Evolutionary conservation across 2,888 invertebrate genomes (phyloP).

Genomic region (Drosophila kanekoi): DNA sequence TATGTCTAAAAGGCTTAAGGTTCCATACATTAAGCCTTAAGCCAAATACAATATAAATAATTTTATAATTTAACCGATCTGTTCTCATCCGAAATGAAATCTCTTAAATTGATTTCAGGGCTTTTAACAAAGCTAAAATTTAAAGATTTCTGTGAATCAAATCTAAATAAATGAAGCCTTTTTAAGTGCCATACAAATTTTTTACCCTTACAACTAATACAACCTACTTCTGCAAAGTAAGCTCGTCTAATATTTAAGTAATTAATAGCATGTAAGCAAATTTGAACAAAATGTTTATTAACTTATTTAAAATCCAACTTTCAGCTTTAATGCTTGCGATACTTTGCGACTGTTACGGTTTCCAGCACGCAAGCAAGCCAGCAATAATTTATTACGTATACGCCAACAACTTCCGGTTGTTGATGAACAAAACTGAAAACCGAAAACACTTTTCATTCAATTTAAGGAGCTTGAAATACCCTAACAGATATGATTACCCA

Average conservation of each 20-base stretch:
- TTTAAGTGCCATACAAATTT: neutral
- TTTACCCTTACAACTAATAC: neutral
- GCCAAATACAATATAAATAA: too few species aligned
- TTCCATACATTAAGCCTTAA: too few species aligned
- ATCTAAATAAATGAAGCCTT: too few species aligned
- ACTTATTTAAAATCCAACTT: conserved; percentile 56
- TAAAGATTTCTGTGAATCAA: too few species aligned
- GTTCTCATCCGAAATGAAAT: too few species aligned
- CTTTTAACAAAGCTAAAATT: too few species aligned
- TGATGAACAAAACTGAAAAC: conserved; percentile 7
- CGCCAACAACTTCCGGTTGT: conserved; percentile 73
- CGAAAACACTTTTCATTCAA: neutral
- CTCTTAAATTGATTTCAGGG: too few species aligned
- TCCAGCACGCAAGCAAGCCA: conserved; percentile 60
- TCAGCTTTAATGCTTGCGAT: conserved; percentile 43
- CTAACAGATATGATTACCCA: neutral
- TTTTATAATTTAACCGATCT: too few species aligned
- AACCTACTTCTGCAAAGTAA: too few species aligned
- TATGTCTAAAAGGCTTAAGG: too few species aligned
- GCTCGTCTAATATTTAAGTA: conserved; percentile 8
- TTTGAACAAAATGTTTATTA: conserved; percentile 49
- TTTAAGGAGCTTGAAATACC: neutral
- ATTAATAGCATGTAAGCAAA: conserved; percentile 13
- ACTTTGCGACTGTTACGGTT: conserved; percentile 57
- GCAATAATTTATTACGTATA: conserved; percentile 72